A percentile compares a stretch with the other conserved stretches of the same genome.
Evolutionary conservation across 2,888 invertebrate genomes (phyloP).

Genomic region (Lucinisca nassula): DNA sequence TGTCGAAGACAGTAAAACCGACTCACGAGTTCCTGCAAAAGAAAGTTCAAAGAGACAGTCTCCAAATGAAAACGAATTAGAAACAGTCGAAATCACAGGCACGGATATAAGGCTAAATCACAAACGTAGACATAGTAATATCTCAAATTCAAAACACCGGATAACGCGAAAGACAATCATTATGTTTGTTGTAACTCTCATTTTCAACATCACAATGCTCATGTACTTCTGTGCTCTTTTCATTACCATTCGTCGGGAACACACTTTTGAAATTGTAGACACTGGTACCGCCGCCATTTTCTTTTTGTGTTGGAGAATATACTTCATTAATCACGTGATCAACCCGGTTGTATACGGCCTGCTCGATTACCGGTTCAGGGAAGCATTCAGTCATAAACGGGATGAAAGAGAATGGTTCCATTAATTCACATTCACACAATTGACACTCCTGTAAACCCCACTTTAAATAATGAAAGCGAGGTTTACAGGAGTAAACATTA

Average conservation of each 20-base stretch:
- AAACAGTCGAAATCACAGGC: neutral
- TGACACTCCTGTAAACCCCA: too few species aligned
- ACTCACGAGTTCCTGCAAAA: too few species aligned
- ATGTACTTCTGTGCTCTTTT: constrained; percentile 4
- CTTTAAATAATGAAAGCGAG: too few species aligned
- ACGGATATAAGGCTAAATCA: neutral
- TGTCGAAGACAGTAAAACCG: too few species aligned
- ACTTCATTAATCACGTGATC: neutral
- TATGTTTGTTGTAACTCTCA: constrained; percentile 1
- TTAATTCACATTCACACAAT: too few species aligned
- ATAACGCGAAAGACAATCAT: neutral
- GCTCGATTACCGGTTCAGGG: neutral
- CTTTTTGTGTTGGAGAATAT: neutral
- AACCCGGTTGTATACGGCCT: neutral
- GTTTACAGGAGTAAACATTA: too few species aligned
- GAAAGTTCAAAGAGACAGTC: too few species aligned
- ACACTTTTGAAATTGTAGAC: neutral
- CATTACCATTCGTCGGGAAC: neutral
- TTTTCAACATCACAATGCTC: neutral
- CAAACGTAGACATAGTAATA: neutral
- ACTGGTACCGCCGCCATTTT: neutral
- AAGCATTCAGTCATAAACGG: neutral
- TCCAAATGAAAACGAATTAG: too few species aligned
- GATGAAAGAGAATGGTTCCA: too few species aligned
- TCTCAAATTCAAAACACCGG: neutral